Base-by-base conservation (phyloP, 2,797 vertebrate species). In the Triplophysa bombifrons region DNA sequence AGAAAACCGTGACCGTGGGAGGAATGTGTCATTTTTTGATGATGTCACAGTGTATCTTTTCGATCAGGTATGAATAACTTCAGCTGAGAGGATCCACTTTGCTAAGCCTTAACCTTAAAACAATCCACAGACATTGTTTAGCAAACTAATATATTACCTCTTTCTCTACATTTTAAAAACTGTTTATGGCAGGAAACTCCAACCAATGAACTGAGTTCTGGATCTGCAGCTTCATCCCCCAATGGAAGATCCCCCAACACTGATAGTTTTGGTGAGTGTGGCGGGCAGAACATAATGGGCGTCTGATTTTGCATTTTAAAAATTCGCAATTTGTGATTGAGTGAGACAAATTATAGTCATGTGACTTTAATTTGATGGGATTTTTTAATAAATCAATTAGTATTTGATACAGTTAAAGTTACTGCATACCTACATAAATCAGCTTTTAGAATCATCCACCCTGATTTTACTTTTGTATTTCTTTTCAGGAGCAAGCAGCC, bases 11-110 rank as follows among this genome's bases (percentile, higher is more conserved):
- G 95, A 96, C 92, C 94, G 91, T 88, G 96, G 92, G 86, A 92
- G 93, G 84, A 98, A 97, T 55, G 96, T 98, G 89, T 98, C 96
- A 85, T 98, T 98, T 90, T 97, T 97, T 90, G 96, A 97, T 91
- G 96, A 98, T 92, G 96, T 98, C 91, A 98, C 96, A 14, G 94
- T 98, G 88, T 97, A 96, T 92, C 94, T 97, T 78, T 98, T 98
- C 89, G 96, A 98, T 93, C 96, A 98, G 96, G 96, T 97, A 89
- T 63, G 41, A 41, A 41, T 41, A 41, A 41, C 10, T 41, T 41
- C 41, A 41, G 9, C 41, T 41, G 41, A 41, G 41, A 12, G 50
- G 66, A 22, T 17, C 68, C 65, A 51, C 9, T 58, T 58, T 11
- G 10, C 25, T 74, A 66, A 69, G 66, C 44, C 34, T 66, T 12